These are phyloP conservation scores for rabbit (Oryctolagus cuniculus) DNA, from an alignment of 2,113 vertebrate species.

Conservation along the genomic window mOryCun1.1 NC_091441.1:22266501-22267000, in stretches of 20 bases:
- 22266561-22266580: neutral
- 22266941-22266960: neutral
- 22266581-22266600: neutral
- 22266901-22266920: neutral
- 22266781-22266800: neutral
- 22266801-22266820: neutral
- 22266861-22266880: neutral
- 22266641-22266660: neutral
- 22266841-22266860: neutral
- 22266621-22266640: neutral
- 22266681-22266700: neutral
- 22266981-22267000: neutral
- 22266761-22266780: neutral
- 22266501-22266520: neutral
- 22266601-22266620: conserved; percentile 8
- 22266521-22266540: neutral
- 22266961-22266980: neutral
- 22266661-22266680: neutral
- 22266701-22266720: neutral
- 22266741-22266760: neutral
- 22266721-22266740: neutral
- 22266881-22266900: neutral
- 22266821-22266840: neutral
- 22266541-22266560: neutral
- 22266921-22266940: neutral